Percentiles rank a stretch among this genome's conserved stretches.
These are phyloP conservation scores for Ptilonorhynchus violaceus DNA, from an alignment of 2,113 vertebrate species.

Conservation along the genomic window DNA sequence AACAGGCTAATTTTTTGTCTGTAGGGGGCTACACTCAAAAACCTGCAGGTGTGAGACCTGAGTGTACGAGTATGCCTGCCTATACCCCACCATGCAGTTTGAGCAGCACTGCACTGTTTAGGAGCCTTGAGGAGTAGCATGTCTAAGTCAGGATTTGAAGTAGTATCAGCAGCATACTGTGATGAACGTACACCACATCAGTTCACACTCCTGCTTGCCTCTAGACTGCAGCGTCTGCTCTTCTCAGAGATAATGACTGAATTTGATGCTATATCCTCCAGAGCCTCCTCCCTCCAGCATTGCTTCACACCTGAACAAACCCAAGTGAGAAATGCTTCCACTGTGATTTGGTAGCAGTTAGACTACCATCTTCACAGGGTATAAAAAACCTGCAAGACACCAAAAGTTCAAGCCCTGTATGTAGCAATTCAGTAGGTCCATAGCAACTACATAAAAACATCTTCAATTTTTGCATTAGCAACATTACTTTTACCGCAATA, in stretches of 20 bases:
- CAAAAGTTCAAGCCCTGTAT: not conserved
- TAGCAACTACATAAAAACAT: not conserved
- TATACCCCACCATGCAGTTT: not conserved
- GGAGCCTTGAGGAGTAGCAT: not conserved
- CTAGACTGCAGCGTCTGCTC: slow-evolving; percentile 15
- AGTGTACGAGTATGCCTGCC: not conserved
- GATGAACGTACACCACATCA: slow-evolving; percentile 4
- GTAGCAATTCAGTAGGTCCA: not conserved
- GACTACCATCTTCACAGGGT: not conserved
- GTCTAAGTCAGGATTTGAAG: slow-evolving; percentile 6
- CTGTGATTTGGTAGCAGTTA: not conserved
- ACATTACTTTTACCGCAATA: not conserved
- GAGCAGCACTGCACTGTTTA: not conserved
- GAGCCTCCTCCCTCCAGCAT: slow-evolving; percentile 33
- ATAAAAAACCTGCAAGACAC: not conserved
- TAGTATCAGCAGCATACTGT: not conserved
- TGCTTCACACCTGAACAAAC: slow-evolving; percentile 58
- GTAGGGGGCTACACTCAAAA: not conserved
- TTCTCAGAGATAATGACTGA: slow-evolving; percentile 43
- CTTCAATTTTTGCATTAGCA: not conserved
- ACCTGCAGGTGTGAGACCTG: not conserved
- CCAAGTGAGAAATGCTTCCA: slow-evolving; percentile 25
- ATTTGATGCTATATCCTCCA: slow-evolving; percentile 51
- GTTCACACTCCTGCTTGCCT: slow-evolving; percentile 19
- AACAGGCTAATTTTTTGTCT: slow-evolving; percentile 8